These are phyloP conservation scores for Fukomys damarensis DNA, from an alignment of 2,113 vertebrate genomes.

Conservation along the genomic window DNA sequence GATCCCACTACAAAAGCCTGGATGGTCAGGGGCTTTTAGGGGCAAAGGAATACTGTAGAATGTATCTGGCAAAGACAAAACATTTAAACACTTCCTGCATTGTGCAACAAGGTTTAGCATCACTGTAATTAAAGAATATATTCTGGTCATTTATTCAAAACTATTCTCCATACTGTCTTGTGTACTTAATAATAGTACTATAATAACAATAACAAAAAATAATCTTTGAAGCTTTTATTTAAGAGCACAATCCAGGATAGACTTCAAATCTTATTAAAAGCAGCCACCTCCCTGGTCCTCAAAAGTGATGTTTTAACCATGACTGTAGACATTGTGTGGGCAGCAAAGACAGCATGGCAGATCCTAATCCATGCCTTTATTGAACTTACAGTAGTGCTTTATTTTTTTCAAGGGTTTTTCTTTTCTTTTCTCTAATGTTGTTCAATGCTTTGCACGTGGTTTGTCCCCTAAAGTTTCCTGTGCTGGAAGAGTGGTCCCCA, in stretches of 20 bases:
- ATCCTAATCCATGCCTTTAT: not conserved
- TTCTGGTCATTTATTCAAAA: not conserved
- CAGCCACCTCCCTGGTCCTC: not conserved
- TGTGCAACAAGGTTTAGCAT: not conserved
- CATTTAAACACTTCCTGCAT: not conserved
- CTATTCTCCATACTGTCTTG: not conserved
- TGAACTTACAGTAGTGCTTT: not conserved
- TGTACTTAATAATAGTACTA: not conserved
- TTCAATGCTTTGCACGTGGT: not conserved
- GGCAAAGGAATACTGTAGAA: not conserved
- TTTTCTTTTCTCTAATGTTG: constrained; percentile 10
- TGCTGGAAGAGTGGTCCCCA: not conserved
- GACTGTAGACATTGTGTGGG: too few relatives aligned
- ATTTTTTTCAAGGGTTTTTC: not conserved
- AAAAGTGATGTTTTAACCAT: not conserved
- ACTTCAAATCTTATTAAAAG: not conserved
- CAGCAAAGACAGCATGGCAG: not conserved
- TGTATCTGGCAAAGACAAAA: not conserved
- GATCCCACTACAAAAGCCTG: not conserved
- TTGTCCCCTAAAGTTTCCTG: not conserved
- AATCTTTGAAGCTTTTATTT: not conserved
- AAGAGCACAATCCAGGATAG: not conserved
- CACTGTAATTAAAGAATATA: not conserved
- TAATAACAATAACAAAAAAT: not conserved
- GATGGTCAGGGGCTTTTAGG: not conserved